Conservation (phyloP, 2,113 vertebrate genomes). For the Burhinus oedicnemus region DNA sequence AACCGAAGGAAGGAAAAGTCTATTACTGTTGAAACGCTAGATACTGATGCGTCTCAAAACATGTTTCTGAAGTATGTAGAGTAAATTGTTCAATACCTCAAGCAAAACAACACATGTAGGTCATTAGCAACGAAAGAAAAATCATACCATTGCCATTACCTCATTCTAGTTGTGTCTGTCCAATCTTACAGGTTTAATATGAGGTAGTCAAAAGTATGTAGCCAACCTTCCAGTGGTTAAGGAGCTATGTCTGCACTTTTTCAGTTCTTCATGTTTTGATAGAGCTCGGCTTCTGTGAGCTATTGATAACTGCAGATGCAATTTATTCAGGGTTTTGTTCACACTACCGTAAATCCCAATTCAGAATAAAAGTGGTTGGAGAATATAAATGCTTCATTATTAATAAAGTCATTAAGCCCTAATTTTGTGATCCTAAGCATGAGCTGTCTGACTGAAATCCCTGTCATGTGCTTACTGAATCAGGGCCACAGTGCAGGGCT, state of each 20-base stretch:
- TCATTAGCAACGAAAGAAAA: not conserved
- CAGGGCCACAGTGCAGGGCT: not conserved
- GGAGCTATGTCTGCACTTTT: not conserved
- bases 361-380: not conserved
- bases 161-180: not conserved
- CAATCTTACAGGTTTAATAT: not conserved
- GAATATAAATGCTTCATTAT: not conserved
- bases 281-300: not conserved
- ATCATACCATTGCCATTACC: not conserved
- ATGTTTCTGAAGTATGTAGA: not conserved
- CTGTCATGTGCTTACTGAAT: not conserved
- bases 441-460: not conserved
- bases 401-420: constrained; percentile 6
- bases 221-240: not conserved
- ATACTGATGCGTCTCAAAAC: not conserved
- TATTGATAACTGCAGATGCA: not conserved
- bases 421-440: constrained; percentile 19
- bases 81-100: not conserved
- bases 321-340: not conserved
- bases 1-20: not conserved
- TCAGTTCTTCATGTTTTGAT: not conserved
- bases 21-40: rapidly evolving
- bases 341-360: not conserved
- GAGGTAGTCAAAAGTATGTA: not conserved
- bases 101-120: not conserved